Evolutionary conservation across 2,797 vertebrate species (phyloP).

Genomic region (Picus viridis): DNA sequence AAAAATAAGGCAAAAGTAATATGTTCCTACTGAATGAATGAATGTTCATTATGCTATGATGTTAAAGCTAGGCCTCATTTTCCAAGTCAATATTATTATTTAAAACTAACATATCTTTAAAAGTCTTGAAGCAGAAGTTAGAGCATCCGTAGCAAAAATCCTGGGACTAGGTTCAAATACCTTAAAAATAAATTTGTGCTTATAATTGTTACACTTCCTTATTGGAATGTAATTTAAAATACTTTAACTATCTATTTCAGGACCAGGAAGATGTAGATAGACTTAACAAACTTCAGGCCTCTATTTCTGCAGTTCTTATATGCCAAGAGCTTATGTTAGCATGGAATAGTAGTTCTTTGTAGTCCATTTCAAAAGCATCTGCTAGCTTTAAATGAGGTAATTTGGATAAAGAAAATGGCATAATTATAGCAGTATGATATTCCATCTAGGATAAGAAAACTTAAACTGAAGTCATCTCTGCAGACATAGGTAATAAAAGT

Average conservation of each 20-base stretch:
- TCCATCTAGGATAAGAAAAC: neutral
- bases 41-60: neutral
- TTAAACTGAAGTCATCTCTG: neutral
- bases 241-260: neutral
- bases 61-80: neutral
- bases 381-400: neutral
- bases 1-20: neutral
- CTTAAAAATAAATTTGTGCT: neutral
- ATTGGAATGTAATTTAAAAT: neutral
- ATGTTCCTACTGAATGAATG: neutral
- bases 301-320: neutral
- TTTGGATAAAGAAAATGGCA: neutral
- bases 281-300: neutral
- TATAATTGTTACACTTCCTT: neutral
- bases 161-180: neutral
- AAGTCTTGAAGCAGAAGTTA: neutral
- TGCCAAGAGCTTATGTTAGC: neutral
- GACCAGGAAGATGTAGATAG: neutral
- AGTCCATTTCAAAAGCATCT: neutral
- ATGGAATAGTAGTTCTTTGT: neutral
- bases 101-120: neutral
- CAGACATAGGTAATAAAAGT: neutral
- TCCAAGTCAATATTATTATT: neutral
- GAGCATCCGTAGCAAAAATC: neutral
- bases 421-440: neutral